These are phyloP conservation scores for Tragopan temminckii DNA, from an alignment of 2,797 vertebrate genomes.

Conservation along the genomic window DNA sequence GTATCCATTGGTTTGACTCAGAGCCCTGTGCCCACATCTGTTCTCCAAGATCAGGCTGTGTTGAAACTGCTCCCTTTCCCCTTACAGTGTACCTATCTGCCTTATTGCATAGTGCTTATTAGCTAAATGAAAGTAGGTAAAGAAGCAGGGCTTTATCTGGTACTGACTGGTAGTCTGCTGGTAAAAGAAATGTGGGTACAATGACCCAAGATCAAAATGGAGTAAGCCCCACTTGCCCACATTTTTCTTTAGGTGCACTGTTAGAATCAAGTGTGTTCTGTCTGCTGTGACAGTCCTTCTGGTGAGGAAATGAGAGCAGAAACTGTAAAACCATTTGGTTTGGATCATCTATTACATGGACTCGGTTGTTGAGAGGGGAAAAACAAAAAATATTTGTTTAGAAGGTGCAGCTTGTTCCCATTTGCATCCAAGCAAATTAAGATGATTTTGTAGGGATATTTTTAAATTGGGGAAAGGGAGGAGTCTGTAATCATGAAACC, in stretches of 20 bases:
- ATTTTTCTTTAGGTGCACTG: neutral
- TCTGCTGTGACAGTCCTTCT: neutral
- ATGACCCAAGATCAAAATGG: neutral
- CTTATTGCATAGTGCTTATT: too few relatives aligned
- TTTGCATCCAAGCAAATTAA: constrained; percentile 61
- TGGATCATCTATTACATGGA: constrained; percentile 48
- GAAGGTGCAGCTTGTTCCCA: constrained; percentile 68
- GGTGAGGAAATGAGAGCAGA: neutral
- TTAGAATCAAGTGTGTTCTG: neutral
- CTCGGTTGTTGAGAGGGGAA: neutral
- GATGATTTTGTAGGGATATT: constrained; percentile 43
- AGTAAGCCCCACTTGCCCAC: neutral
- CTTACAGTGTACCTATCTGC: neutral
- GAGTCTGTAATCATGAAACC: constrained; percentile 7
- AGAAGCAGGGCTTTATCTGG: neutral
- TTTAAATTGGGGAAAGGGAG: neutral
- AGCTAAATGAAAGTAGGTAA: neutral
- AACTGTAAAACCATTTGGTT: constrained; percentile 41
- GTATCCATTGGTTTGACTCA: neutral
- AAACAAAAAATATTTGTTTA: constrained; percentile 57
- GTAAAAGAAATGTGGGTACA: neutral
- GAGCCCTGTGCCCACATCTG: neutral
- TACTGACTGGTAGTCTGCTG: neutral
- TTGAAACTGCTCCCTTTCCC: neutral
- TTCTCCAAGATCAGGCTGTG: neutral